Evolutionary conservation across 2,888 invertebrate genomes (phyloP), one percentile per base, ranked within the genome.

Genomic region (Perizoma flavofasciatum): DNA sequence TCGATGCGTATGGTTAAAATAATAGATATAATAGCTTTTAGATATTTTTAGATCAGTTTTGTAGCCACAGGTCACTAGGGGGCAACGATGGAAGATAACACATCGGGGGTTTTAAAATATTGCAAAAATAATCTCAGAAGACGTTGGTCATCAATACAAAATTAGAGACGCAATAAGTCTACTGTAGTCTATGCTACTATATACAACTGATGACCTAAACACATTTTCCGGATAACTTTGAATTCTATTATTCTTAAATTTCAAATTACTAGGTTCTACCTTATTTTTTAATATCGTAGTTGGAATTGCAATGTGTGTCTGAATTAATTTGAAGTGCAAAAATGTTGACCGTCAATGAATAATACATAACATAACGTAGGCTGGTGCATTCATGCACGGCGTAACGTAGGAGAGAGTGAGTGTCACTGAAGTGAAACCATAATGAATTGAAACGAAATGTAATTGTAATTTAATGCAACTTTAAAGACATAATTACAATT

Each of bases 361-460:
- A 75, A 81, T 77, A 77, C 78, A 82, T 81, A 55, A 64, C 54
- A 49, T 57, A 43, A 51, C 50, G 51, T 48, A 41, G 65, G 60
- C 62, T 65, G 65, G 70, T 71, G 77, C 78, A 81, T 63, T 76
- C 78, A 79, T 72, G 88, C 85, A 72, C 69, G 75, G 69, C 80
- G 74, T 61, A 66, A 65, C 71, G 71, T 74, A 70, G 69, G 82
- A 81, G 85, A 87, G 82, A 84, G 85, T 77, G 79, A 74, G 72
- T 68, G 67, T 67, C 72, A 73, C 71, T 73, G 85, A 83, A 85
- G 88, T 83, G 85, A 85, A 87, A 85, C 73, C 76, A 62, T 71
- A 65, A 66, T 68, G 70, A 73, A 63, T 65, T 66, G 46, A 65
- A 62, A 57, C 52, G 44, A 5, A 54, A 22, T 22, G 22, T 22